phyloP scores from a whole-genome alignment of 2,797 vertebrate species.

The Chiroxiphia lanceolata region DNA sequence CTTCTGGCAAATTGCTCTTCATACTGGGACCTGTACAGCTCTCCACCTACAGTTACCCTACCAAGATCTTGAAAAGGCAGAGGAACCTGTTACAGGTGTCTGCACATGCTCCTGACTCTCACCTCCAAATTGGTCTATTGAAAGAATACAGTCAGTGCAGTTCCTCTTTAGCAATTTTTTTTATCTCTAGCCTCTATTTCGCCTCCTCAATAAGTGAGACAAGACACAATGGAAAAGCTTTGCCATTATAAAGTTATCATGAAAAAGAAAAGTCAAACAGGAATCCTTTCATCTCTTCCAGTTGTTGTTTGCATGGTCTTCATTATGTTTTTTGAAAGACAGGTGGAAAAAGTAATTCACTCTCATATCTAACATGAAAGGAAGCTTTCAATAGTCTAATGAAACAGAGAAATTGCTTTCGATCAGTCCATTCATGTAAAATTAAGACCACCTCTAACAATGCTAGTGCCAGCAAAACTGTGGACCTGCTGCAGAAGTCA shows the following conservation, averaged over 20 bases:
- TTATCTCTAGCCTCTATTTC: neutral
- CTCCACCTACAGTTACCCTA: neutral
- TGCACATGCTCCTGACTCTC: neutral
- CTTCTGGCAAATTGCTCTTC: neutral
- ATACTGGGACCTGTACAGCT: neutral
- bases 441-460: neutral
- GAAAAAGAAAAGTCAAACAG: neutral
- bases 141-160: neutral
- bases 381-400: neutral
- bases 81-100: neutral
- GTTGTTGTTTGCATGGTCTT: neutral
- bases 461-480: neutral
- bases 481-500: neutral
- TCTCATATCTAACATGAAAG: neutral
- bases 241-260: neutral
- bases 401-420: neutral
- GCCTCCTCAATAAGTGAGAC: neutral
- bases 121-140: neutral
- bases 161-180: neutral
- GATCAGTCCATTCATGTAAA: neutral
- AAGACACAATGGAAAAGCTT: neutral
- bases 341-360: neutral
- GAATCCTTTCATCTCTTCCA: neutral
- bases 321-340: neutral
- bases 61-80: neutral